These are phyloP conservation scores for Tipula vernalis DNA, from an alignment of 2,888 invertebrate species.

Conservation along the genomic window DNA sequence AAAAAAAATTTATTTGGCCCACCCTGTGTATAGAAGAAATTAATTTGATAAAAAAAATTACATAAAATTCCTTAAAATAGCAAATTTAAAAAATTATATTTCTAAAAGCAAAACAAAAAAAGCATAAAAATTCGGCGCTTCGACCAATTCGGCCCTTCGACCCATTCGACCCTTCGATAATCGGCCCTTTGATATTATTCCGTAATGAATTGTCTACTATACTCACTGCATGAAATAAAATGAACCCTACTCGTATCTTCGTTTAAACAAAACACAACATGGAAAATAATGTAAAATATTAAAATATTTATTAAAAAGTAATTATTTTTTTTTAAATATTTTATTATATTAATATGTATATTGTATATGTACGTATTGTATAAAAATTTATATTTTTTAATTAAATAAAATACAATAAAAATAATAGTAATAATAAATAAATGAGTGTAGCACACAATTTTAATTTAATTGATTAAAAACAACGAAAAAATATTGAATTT, in stretches of 20 bases:
- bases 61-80: too few species aligned
- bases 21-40: too few species aligned
- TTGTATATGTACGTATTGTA: neutral
- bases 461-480: neutral
- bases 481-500: neutral
- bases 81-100: too few species aligned
- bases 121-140: too few species aligned
- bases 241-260: neutral
- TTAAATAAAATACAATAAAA: neutral
- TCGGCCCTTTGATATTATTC: too few species aligned
- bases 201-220: neutral
- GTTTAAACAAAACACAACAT: neutral
- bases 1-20: too few species aligned
- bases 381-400: neutral
- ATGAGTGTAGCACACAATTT: neutral
- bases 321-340: neutral
- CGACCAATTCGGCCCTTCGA: too few species aligned
- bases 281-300: neutral
- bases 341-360: neutral
- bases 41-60: too few species aligned
- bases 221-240: neutral
- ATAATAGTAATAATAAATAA: neutral
- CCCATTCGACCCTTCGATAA: too few species aligned
- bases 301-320: neutral
- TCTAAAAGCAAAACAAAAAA: too few species aligned